Percentiles rank a stretch among this genome's conserved stretches.
Conservation (phyloP, 2,797 vertebrate genomes). For the Eulemur coronatus region DNA sequence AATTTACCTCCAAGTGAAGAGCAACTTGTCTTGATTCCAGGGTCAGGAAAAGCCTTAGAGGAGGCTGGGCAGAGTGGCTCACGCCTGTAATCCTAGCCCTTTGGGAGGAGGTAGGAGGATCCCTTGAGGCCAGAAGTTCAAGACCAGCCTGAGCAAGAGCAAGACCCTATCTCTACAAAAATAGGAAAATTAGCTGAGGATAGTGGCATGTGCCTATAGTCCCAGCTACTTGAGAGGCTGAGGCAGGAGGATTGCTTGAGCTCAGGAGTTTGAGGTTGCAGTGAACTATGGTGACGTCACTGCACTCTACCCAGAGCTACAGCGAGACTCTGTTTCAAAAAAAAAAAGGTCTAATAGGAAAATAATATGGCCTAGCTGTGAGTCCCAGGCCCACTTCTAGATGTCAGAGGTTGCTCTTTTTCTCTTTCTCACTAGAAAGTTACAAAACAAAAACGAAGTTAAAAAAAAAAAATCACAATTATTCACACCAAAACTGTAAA, state of each 20-base stretch:
- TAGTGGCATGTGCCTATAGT: background rate
- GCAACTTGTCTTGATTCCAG: background rate
- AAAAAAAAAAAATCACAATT: background rate
- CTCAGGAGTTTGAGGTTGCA: no score
- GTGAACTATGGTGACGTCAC: background rate
- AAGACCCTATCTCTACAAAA: background rate
- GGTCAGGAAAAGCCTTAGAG: background rate
- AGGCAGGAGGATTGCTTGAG: background rate
- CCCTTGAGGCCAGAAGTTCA: background rate
- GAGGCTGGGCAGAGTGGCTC: background rate
- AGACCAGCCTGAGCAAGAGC: no score
- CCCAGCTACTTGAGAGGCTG: background rate
- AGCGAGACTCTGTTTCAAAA: background rate
- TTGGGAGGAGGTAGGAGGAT: background rate
- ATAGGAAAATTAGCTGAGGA: background rate
- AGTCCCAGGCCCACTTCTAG: fast-evolving
- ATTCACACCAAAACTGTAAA: background rate
- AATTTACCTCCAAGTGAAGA: background rate
- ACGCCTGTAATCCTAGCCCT: background rate
- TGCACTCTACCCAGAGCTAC: background rate
- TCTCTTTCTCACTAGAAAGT: background rate
- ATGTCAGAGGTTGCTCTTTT: background rate
- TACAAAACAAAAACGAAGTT: background rate
- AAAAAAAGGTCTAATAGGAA: background rate
- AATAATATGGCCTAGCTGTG: background rate